A percentile compares a stretch with the other conserved stretches of the same genome.
Evolutionary conservation across 2,797 vertebrate genomes (phyloP).

Genomic region (Sebastes steindachneri): DNA sequence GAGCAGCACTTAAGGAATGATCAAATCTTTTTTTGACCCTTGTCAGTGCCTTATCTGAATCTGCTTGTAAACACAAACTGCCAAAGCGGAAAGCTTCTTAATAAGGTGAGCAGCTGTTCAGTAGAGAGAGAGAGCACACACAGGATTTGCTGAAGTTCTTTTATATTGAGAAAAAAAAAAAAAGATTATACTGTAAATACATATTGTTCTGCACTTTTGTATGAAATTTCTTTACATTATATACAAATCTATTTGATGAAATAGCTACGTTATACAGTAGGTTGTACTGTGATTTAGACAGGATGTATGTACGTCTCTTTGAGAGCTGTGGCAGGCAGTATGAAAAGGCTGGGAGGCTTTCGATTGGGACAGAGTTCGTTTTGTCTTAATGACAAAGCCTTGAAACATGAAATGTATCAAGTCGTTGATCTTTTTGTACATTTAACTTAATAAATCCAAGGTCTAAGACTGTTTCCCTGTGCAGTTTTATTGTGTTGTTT

Average conservation of each 20-base stretch:
- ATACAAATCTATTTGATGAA: constrained; percentile 78
- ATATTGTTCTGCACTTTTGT: constrained; percentile 83
- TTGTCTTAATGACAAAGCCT: constrained; percentile 84
- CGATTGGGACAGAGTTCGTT: constrained; percentile 74
- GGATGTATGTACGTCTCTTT: constrained; percentile 56
- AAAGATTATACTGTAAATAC: constrained; percentile 82
- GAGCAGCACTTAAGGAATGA: constrained; percentile 64
- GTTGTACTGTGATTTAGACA: constrained; percentile 73
- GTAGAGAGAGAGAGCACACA: constrained; percentile 54
- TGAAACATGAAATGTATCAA: constrained; percentile 81
- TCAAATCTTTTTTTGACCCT: constrained; percentile 58
- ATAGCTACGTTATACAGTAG: constrained; percentile 73
- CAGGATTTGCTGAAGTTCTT: constrained; percentile 70
- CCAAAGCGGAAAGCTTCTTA: constrained; percentile 69
- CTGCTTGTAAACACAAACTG: constrained; percentile 68
- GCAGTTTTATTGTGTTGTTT: constrained; percentile 12
- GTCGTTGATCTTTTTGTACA: constrained; percentile 82
- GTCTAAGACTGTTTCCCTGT: constrained; percentile 58
- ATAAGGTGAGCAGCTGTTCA: constrained; percentile 60
- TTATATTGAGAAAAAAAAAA: constrained; percentile 49
- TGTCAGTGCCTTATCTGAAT: constrained; percentile 81
- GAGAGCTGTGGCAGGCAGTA: constrained; percentile 61
- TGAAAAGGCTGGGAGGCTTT: constrained; percentile 75
- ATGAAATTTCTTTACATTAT: constrained; percentile 79
- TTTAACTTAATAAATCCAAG: constrained; percentile 86